phyloP scores from a whole-genome alignment of 1,140 invertebrate genomes.

The Acromyrmex charruanus region DNA sequence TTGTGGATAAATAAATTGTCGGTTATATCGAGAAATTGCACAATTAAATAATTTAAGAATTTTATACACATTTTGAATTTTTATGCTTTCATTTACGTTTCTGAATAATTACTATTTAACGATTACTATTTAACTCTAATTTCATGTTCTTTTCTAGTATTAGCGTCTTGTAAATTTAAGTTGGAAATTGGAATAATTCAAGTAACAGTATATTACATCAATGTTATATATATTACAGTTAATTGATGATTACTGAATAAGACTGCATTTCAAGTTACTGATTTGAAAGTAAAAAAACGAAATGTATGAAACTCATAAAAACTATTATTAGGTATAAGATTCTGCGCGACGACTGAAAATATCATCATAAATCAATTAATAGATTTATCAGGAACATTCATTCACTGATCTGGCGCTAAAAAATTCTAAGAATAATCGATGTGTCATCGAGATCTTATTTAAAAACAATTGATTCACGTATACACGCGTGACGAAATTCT shows the following conservation, averaged over 20 bases:
- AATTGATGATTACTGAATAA: too few relatives aligned
- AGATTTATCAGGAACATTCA: not conserved
- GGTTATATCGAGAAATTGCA: not conserved
- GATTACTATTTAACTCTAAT: not conserved
- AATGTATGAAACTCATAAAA: not conserved
- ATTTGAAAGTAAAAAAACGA: too few relatives aligned
- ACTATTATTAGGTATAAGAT: not conserved
- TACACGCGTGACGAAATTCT: constrained; percentile 11
- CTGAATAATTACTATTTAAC: not conserved
- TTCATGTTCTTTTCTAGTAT: not conserved
- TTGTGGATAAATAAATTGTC: not conserved
- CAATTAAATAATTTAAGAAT: not conserved
- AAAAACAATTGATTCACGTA: constrained; percentile 1
- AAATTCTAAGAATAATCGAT: not conserved
- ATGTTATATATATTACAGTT: too few relatives aligned
- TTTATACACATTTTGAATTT: not conserved
- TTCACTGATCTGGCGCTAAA: not conserved
- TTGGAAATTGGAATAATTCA: not conserved
- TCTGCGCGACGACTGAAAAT: not conserved
- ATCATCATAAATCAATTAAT: not conserved
- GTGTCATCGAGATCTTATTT: not conserved
- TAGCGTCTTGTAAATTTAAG: not conserved
- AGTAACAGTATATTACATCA: too few relatives aligned
- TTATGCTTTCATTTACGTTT: not conserved
- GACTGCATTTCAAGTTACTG: too few relatives aligned